Evolutionary conservation across 2,797 vertebrate genomes (phyloP), one percentile per base, ranked within the genome.

Genomic region (Tokudaia muenninki): DNA sequence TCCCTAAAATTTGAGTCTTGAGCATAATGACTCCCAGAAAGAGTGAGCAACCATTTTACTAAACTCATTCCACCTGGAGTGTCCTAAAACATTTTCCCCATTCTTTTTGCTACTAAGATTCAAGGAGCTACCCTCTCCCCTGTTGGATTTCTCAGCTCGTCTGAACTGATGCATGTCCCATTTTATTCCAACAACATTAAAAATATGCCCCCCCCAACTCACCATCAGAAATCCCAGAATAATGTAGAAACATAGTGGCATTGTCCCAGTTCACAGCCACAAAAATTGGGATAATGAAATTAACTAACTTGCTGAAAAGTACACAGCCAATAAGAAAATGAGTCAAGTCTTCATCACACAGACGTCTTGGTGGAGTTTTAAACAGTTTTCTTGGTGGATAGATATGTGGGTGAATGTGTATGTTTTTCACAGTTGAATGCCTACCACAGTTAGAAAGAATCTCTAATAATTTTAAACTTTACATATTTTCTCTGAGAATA

Each of bases 271-370:
- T 96, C 91, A 50, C 14, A 92, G 82, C 52, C 29, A 87, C 29
- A 87, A 57, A 81, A 86, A 90, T 5, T 74, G 59, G 55, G 24
- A 31, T 59, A 79, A n/a, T 59, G 37, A 90, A 92, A 96, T 94
- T 75, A 92, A 80, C 8, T 57, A 14, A 78, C 26, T 78, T 96
- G 61, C 44, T 63, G 72, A 94, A 50, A 44, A 74, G 87, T 34
- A 47, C 26, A 22, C 61, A 92, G 55, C 41, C 4, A 74, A 22
- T 94, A 94, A 92, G 22, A 95, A 94, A 72, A 74, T 31, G 22
- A 59, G 50, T 65, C 57, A 90, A 44, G 29, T 83, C 13, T 94
- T 59, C 50, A 5, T 41, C 77, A 93, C 7, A 72, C 16, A 72
- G 65, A 94, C 52, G 7, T 75, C 44, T 57, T 16, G 47, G 26